Base-by-base conservation (phyloP, 2,888 invertebrate genomes). In the Opisthograptis luteolata region DNA sequence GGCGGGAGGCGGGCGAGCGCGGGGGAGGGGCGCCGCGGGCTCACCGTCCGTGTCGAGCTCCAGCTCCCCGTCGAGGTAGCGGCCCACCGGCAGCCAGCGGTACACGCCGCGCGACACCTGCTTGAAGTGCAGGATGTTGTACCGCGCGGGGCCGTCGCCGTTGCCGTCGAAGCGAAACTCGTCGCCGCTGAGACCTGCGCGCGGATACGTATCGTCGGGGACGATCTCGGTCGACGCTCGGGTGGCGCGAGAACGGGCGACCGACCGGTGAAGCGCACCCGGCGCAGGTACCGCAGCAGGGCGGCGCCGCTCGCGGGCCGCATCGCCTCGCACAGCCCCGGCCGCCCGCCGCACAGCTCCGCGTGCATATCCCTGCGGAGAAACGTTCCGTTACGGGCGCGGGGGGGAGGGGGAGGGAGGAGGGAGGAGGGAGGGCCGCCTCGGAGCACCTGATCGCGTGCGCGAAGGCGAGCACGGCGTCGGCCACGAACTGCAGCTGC, bases 51-150 rank as follows among this genome's bases (percentile, higher is more conserved):
- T 95, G 78, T 96, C 93, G 7, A 97, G 91, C 35, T 93, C 90
- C 7, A 97, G 92, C 70, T 93, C 93, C 4, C 96, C 97, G 76
- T 96, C 95, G 46, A 95, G 91, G 79, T 97, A 98, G 74, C 95
- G 94, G 24, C 97, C 97, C 8, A 98, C 97, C 54, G 93, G 92
- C 34, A 96, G 89, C 97, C 97, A 97, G 64, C 94, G 93, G 81
- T 95, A 97, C 60, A 93, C 92, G 7, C 95, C 95, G 1, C 89
- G 91, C 13, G 93, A 85, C 10, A 94, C 92, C 77, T 96, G 96
- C 76, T 97, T 96, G 91, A 97, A 98, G 84, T 98, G 98, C 60
- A 98, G 95, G 66, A 98, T 98, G 77, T 98, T 96, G 91, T 98
- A 98, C 28, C 98, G 93, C 6, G 98, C 97, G 0, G 98, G 98